Base-by-base conservation (phyloP, 2,888 invertebrate species). In the Melipona beecheii region DNA sequence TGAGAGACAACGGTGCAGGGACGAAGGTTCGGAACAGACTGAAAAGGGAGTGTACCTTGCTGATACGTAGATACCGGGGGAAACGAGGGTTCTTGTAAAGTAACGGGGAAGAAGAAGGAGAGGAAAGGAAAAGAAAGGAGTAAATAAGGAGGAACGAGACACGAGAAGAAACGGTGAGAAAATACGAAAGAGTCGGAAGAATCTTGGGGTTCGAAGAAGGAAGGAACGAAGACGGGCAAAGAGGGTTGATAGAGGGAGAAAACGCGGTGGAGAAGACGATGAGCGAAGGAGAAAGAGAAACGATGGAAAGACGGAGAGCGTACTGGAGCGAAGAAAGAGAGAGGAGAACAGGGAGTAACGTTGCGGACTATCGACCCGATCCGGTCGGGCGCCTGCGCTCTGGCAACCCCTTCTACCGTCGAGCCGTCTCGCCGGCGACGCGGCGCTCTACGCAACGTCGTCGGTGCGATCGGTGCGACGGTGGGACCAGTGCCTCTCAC, bases 351-450 rank as follows among this genome's bases (percentile, higher is more conserved):
- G 88, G 86, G 84, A 83, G 81, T 81, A 89, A 88, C 87, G 90
- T 90, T 93, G 94, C 94, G 93, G 94, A 94, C 92, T 94, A 93
- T 94, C 94, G 94, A 94, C 93, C 94, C 92, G 91, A 86, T 82
- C 62, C 78, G 84, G 82, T 75, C 73, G 62, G 77, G 89, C 92
- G 93, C 93, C 89, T 92, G 93, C 94, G 94, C 92, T 78, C 64
- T 71, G 81, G 82, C 86, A 86, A 90, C 85, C 86, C 90, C 90
- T 86, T 87, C 87, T 89, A 85, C 82, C 80, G 78, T 54, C 75
- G 71, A 60, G 80, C 88, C 90, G 92, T 93, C 93, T 93, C 93
- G 91, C 93, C 93, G 94, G 94, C 93, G 93, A 92, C 93, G 91
- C 92, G 92, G 91, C 92, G 91, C 93, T 90, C 91, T 88, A 90